Evolutionary conservation across 1,140 invertebrate species (phyloP).

Genomic region (Drosophila lacteicornis): DNA sequence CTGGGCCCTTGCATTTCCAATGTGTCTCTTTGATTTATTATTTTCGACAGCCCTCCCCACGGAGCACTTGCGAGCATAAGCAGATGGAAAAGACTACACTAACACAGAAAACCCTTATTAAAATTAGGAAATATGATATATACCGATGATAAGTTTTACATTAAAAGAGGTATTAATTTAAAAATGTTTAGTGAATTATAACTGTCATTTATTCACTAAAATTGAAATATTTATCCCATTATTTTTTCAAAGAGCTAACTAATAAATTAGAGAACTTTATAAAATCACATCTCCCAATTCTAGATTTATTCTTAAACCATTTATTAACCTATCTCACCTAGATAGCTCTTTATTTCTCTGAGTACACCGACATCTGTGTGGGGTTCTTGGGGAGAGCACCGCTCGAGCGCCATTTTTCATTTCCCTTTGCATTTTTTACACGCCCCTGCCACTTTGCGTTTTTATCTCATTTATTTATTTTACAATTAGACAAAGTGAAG

Average conservation of each 20-base stretch:
- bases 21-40: conserved; percentile 73
- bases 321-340: background rate
- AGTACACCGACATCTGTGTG: conserved; percentile 34
- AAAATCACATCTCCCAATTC: background rate
- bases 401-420: conserved; percentile 64
- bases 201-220: too few relatives aligned
- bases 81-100: conserved; percentile 5
- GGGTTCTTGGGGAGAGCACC: conserved; percentile 18
- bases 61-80: conserved; percentile 21
- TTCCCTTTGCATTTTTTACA: conserved; percentile 58
- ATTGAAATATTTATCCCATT: too few relatives aligned
- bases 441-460: conserved; percentile 57
- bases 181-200: too few relatives aligned
- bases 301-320: background rate
- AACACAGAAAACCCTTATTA: background rate
- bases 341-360: background rate
- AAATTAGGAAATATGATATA: too few relatives aligned
- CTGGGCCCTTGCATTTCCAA: conserved; percentile 43
- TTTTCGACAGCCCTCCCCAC: conserved; percentile 60
- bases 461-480: conserved; percentile 79
- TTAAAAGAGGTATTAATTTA: too few relatives aligned
- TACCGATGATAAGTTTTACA: too few relatives aligned
- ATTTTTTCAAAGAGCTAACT: too few relatives aligned
- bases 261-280: background rate
- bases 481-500: conserved; percentile 79